phyloP scores from a whole-genome alignment of 92 coral and sea anemone genomes.

The Actinernus sp. region DNA sequence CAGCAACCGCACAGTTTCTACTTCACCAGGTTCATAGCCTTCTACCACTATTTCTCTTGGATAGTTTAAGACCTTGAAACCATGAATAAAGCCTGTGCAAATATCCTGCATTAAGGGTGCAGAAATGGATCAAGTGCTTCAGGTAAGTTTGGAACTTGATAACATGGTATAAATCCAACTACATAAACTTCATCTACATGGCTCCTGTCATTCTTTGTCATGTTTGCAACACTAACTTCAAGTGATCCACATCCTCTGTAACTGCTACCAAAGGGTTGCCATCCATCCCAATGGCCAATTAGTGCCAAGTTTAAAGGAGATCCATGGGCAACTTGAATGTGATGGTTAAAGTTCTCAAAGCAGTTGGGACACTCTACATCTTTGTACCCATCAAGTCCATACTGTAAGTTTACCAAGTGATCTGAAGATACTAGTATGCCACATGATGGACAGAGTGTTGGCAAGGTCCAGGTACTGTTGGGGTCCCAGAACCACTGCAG shows the following conservation, averaged over 20 bases:
- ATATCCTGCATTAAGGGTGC: constrained; percentile 63
- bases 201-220: constrained; percentile 52
- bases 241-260: constrained; percentile 57
- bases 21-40: constrained; percentile 6
- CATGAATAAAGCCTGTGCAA: constrained; percentile 59
- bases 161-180: constrained; percentile 62
- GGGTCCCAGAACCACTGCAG: constrained; percentile 58
- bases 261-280: constrained; percentile 55
- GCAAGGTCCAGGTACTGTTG: too few relatives aligned
- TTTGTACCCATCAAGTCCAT: constrained; percentile 9
- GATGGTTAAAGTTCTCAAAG: constrained; percentile 24
- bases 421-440: constrained; percentile 40
- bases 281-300: constrained; percentile 61
- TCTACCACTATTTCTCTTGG: too few relatives aligned
- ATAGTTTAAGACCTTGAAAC: constrained; percentile 10
- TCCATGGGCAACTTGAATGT: constrained; percentile 7
- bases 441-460: too few relatives aligned
- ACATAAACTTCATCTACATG: constrained; percentile 66
- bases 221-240: constrained; percentile 62
- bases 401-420: constrained; percentile 16
- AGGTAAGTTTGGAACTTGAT: constrained; percentile 57
- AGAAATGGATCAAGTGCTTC: constrained; percentile 52
- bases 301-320: constrained; percentile 40
- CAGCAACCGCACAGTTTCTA: constrained; percentile 16
- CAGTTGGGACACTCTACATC: constrained; percentile 55